Percentiles rank a stretch among this genome's conserved stretches.
These are phyloP conservation scores for Holotrichia oblita DNA, from an alignment of 1,140 invertebrate species.

Conservation along the genomic window DNA sequence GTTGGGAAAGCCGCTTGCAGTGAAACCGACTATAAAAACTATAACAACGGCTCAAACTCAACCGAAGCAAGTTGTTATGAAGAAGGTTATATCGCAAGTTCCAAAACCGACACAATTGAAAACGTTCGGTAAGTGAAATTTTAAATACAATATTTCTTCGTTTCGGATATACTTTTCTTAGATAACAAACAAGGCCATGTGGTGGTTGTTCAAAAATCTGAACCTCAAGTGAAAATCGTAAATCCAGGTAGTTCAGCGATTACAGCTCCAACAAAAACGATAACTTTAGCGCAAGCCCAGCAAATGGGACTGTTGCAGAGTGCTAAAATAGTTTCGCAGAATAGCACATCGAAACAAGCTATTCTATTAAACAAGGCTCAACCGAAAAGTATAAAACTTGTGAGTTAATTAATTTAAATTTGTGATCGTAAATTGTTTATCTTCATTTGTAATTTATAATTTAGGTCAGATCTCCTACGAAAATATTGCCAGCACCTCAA, in stretches of 20 bases:
- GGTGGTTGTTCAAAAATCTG: slow-evolving; percentile 52
- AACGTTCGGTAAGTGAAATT: slow-evolving; percentile 36
- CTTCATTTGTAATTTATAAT: not conserved
- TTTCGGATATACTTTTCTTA: not conserved
- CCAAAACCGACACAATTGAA: slow-evolving; percentile 42
- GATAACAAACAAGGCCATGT: slow-evolving; percentile 45
- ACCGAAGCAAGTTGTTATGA: slow-evolving; percentile 58
- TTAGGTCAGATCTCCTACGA: slow-evolving; percentile 65
- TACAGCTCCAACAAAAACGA: slow-evolving; percentile 71
- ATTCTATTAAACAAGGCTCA: slow-evolving; percentile 63
- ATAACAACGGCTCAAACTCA: slow-evolving; percentile 47
- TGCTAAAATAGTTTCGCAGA: slow-evolving; percentile 67
- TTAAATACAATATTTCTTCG: slow-evolving; percentile 1
- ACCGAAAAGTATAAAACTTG: slow-evolving; percentile 54
- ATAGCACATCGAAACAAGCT: slow-evolving; percentile 63
- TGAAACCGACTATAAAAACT: slow-evolving; percentile 51
- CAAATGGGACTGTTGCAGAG: slow-evolving; percentile 72
- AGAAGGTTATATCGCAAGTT: slow-evolving; percentile 53
- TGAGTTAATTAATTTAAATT: slow-evolving; percentile 54
- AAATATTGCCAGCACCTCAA: slow-evolving; percentile 74
- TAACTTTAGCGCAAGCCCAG: slow-evolving; percentile 75
- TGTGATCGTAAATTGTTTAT: not conserved
- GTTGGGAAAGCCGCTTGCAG: slow-evolving; percentile 54
- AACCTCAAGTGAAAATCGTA: slow-evolving; percentile 53
- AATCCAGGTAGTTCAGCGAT: slow-evolving; percentile 43